These are phyloP conservation scores for Phrixothrix hirtus DNA, from an alignment of 2,888 invertebrate genomes.

Conservation along the genomic window DNA sequence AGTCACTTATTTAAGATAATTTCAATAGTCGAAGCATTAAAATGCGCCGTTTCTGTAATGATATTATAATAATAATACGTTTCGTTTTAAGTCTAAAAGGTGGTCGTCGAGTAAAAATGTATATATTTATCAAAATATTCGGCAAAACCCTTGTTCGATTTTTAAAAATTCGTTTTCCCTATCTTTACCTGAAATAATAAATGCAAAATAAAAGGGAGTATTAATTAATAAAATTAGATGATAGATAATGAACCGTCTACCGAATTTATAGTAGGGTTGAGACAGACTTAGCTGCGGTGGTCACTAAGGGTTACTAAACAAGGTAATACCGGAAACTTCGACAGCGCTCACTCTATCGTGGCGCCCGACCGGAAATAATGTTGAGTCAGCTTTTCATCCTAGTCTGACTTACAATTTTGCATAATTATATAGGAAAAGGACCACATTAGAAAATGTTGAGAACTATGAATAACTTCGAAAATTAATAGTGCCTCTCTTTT, in stretches of 20 bases:
- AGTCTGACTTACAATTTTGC: slow-evolving; percentile 23
- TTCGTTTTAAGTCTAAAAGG: slow-evolving; percentile 6
- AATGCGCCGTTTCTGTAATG: slow-evolving; percentile 12
- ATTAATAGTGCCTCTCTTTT: too few relatives aligned
- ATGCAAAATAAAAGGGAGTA: not conserved
- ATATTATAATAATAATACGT: slow-evolving; percentile 15
- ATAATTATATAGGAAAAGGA: slow-evolving; percentile 19
- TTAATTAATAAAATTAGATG: slow-evolving; percentile 26
- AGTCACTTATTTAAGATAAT: slow-evolving; percentile 21
- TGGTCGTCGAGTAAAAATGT: slow-evolving; percentile 14
- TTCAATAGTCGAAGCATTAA: slow-evolving; percentile 18
- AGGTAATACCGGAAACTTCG: slow-evolving; percentile 43
- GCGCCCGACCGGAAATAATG: slow-evolving; percentile 43
- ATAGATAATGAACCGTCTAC: slow-evolving; percentile 18
- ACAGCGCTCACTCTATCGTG: slow-evolving; percentile 41
- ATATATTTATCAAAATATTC: too few relatives aligned
- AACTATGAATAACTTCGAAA: too few relatives aligned
- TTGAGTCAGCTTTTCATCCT: slow-evolving; percentile 39
- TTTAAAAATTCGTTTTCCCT: too few relatives aligned
- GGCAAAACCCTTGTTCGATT: too few relatives aligned
- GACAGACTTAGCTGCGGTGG: slow-evolving; percentile 17
- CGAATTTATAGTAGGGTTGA: slow-evolving; percentile 21
- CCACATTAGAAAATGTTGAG: too few relatives aligned
- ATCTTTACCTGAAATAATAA: not conserved
- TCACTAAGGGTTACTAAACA: slow-evolving; percentile 25